Base-by-base conservation (phyloP, 1,140 invertebrate genomes). In the Ostrea edulis region DNA sequence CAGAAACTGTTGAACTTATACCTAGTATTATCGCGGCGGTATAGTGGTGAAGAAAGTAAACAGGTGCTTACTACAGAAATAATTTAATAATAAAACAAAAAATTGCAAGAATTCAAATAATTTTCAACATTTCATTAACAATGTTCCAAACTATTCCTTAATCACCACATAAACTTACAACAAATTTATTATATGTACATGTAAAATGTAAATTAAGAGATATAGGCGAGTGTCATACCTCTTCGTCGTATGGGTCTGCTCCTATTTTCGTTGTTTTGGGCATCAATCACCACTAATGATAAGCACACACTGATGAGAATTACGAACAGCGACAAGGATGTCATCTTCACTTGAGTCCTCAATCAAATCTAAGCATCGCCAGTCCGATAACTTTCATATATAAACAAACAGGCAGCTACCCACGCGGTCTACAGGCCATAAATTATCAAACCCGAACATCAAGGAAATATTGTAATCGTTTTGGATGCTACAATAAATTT, bases 351-450 rank as follows among this genome's bases (percentile, higher is more conserved):
- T 29, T 7, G 25, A 77, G 68, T 77, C 25, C 68, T 35, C 29
- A 35, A 25, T 35, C 12, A 5, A 77, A 35, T 77, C 29, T 77
- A 25, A 29, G 25, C 68, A 77, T 77, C 68, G 68, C 29, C 68
- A 11, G 35, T 35, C 35, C 35, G 9, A 12, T 25, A 29, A 62
- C 29, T 77, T 14, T 29, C 14, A 77, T 77, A 77, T 44, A 77
- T 77, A 35, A 77, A 77, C 68, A 77, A 77, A 77, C 35, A 77
- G n/a, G 55, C 1, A 20, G 25, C 29, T 77, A 77, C 29, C 68
- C 4, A 29, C 22, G 68, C 11, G 68, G 68, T 77, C 9, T 77
- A 35, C 11, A 35, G 22, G 29, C 68, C 11, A 77, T 77, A 25
- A 77, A 44, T 77, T 25, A 77, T 25, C 29, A 35, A 77, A 77